Base-by-base conservation (phyloP, 2,888 invertebrate genomes). In the Drosophila conformis region DNA sequence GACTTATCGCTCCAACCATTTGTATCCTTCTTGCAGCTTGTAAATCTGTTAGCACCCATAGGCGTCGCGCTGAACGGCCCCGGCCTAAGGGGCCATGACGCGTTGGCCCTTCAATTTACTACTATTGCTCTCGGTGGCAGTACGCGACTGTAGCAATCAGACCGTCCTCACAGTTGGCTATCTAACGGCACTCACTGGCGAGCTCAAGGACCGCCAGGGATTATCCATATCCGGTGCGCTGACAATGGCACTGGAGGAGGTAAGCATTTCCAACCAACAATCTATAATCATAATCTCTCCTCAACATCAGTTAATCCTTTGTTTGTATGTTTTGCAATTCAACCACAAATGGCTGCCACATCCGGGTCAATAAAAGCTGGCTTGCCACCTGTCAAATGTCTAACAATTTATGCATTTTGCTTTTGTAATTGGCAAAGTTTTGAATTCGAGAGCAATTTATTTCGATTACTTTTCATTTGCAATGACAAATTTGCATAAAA, bases 191-290 rank as follows among this genome's bases (percentile, higher is more conserved):
- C 95, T 96, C 91, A 96, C 95, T 93, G 97, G 96, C 87, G 95
- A 95, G 64, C 94, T 96, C 81, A 96, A 95, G 89, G 96, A 96
- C 92, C 95, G 97, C 77, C 97, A 97, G 93, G 98, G 98, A 27
- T 95, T 98, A 88, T 95, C 96, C 78, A 96, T 98, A 90, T 97
- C 98, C 61, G 99, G 99, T 67, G 99, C 98, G 62, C 95, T 99
- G 82, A 95, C 97, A 53, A 96, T 97, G 95, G 98, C 98, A 61
- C 95, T 98, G 67, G 96, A 97, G 84, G 95, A 97, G 94, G 97
- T 98, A 91, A 87, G 78, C 51, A 31, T 27, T 46, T 13, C 11
- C 27, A 27, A 25, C 7, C 4, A 27, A 58, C 29, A 21, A 38
- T 13, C 4, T 33, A 40, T 40, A 65, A 66, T 49, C 33, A 31